These are phyloP conservation scores for Drosophila truncata DNA, from an alignment of 1,140 invertebrate genomes.

Conservation along the genomic window DNA sequence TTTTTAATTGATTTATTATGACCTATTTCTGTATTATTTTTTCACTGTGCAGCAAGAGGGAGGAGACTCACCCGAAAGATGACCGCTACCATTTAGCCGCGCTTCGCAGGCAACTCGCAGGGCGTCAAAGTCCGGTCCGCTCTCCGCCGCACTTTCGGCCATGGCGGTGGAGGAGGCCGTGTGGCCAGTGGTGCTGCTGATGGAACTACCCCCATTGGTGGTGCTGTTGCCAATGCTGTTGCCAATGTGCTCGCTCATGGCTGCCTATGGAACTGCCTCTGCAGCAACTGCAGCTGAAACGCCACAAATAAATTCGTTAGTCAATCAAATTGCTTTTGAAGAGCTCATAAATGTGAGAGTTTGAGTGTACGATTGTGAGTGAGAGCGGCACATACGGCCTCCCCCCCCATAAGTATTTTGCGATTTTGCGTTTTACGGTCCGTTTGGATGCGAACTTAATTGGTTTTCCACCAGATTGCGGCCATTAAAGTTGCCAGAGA, in stretches of 20 bases:
- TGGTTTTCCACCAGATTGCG: slow-evolving; percentile 62
- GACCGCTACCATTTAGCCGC: slow-evolving; percentile 56
- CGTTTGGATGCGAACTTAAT: slow-evolving; percentile 72
- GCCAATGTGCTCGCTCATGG: slow-evolving; percentile 56
- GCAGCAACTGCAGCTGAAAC: slow-evolving; percentile 44
- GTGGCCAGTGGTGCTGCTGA: slow-evolving; percentile 11
- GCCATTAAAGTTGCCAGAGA: slow-evolving; percentile 12
- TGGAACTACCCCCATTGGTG: slow-evolving; percentile 10
- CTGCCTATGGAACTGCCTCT: slow-evolving; percentile 6
- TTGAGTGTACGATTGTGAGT: slow-evolving; percentile 6
- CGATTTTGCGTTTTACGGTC: slow-evolving; percentile 68
- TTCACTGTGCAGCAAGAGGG: slow-evolving; percentile 2
- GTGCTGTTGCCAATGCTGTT: slow-evolving; percentile 30
- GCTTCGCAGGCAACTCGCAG: slow-evolving; percentile 55
- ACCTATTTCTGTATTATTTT: background rate
- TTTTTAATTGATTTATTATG: background rate
- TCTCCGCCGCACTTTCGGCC: slow-evolving; percentile 61
- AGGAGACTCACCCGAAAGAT: slow-evolving; percentile 27
- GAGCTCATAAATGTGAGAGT: slow-evolving; percentile 31
- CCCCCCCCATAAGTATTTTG: slow-evolving; percentile 51
- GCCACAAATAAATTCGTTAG: slow-evolving; percentile 43
- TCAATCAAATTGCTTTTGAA: slow-evolving; percentile 54
- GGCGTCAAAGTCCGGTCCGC: slow-evolving; percentile 65
- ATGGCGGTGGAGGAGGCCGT: slow-evolving; percentile 17
- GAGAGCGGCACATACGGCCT: background rate